Evolutionary conservation across 2,888 invertebrate species (phyloP), one percentile per base, ranked within the genome.

Genomic region (Sycophila texana): DNA sequence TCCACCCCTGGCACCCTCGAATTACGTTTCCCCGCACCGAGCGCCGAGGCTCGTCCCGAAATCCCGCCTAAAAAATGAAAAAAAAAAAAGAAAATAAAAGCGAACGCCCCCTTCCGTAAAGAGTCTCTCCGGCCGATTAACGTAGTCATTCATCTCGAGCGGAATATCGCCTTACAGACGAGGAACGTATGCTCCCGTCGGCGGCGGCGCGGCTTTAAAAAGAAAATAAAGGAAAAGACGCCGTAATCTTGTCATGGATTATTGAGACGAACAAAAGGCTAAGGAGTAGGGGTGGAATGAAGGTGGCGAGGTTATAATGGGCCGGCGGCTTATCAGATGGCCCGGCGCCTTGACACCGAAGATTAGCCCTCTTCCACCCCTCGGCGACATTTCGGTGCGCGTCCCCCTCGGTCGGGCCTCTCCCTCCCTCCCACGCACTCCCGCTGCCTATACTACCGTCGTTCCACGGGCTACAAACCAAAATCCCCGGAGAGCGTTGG

Each of bases 301-400:
- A 0, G 66, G 57, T 68, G 30, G 30, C 72, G 20, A 81, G 74
- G 81, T 82, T 63, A 22, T 78, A 66, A 39, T 39, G 39, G 70
- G 75, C 71, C 13, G 16, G 18, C 47, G 3, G 74, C 68, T 77
- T 86, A 85, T 86, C 86, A 74, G 84, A 85, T 84, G 83, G 77
- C 81, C 82, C 82, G 76, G 70, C 82, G 80, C 83, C 83, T 86
- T 81, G 83, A 85, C 84, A 84, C 83, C 75, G 81, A 61, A 85
- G 85, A 86, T 86, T 86, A 86, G 83, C 80, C 63, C 61, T 78
- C 63, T 55, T 53, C 18, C 49, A 18, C 57, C 55, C 67, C 60
- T 13, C 22, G 53, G 26, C 22, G 49, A 57, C 76, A 39, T 67
- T 51, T 39, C 18, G 49, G 51, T 47, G 18, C 26, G 39, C 13